phyloP scores from a whole-genome alignment of 1,140 invertebrate species.

The Nylanderia fulva region DNA sequence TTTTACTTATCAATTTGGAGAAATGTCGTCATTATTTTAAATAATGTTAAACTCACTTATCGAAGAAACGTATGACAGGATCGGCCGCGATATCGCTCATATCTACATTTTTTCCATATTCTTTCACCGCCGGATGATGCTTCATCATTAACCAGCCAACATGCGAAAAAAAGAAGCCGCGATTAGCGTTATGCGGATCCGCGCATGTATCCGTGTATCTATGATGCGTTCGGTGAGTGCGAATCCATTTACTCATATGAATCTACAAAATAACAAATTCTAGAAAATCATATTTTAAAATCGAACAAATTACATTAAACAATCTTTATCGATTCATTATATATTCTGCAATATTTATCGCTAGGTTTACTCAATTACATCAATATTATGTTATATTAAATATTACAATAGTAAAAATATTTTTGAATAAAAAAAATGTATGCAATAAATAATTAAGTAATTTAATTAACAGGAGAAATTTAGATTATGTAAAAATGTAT shows the following conservation, averaged over 20 bases:
- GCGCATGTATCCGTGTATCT: constrained; percentile 93
- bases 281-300: neutral
- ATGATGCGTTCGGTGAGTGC: constrained; percentile 93
- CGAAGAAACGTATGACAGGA: constrained; percentile 91
- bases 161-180: constrained; percentile 95
- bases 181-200: constrained; percentile 92
- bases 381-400: too few relatives aligned
- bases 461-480: neutral
- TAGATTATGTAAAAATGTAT: neutral
- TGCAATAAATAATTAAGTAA: neutral
- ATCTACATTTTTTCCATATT: constrained; percentile 88
- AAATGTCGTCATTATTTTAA: neutral
- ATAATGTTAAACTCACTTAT: constrained; percentile 85
- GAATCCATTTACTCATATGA: constrained; percentile 86
- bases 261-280: constrained; percentile 76
- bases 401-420: neutral
- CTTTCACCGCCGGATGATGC: constrained; percentile 92
- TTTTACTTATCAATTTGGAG: neutral
- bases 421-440: neutral
- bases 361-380: neutral
- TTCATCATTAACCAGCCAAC: constrained; percentile 93
- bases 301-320: neutral
- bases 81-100: constrained; percentile 91
- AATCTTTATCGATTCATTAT: neutral
- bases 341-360: neutral